These are phyloP conservation scores for Campaea margaritaria DNA, from an alignment of 2,888 invertebrate species.

Conservation along the genomic window DNA sequence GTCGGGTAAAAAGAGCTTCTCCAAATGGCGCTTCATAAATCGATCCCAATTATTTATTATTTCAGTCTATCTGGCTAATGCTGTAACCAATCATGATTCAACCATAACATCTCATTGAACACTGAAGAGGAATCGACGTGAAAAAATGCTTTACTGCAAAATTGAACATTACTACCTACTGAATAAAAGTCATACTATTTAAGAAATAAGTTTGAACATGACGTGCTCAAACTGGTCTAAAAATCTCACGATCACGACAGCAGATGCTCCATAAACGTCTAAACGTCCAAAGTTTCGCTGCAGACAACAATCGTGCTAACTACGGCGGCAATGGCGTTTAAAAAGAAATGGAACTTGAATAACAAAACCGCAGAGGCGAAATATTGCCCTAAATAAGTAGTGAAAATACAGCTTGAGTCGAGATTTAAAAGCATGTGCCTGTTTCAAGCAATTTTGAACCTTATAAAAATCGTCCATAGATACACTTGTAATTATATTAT, in stretches of 20 bases:
- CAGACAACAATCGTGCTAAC: slow-evolving; percentile 59
- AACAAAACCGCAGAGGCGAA: not conserved
- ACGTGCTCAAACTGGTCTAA: slow-evolving; percentile 46
- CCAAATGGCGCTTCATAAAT: too few species aligned
- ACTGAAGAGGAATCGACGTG: too few species aligned
- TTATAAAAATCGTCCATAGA: too few species aligned
- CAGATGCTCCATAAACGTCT: slow-evolving; percentile 72
- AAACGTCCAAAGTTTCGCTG: slow-evolving; percentile 67
- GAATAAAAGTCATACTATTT: not conserved
- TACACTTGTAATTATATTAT: too few species aligned
- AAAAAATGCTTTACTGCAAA: not conserved
- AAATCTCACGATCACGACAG: slow-evolving; percentile 55
- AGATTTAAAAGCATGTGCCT: too few species aligned
- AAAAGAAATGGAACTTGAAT: slow-evolving; percentile 59
- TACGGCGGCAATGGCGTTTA: slow-evolving; percentile 46
- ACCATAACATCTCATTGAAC: too few species aligned
- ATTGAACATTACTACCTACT: not conserved
- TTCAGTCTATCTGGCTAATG: too few species aligned
- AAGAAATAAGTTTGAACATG: not conserved
- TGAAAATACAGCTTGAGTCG: not conserved
- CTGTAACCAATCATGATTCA: too few species aligned
- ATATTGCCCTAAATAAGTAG: not conserved
- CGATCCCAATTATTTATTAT: too few species aligned
- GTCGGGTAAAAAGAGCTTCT: too few species aligned
- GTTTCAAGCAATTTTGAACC: too few species aligned